A percentile compares a stretch with the other conserved stretches of the same genome.
Conservation (phyloP, 2,797 vertebrate genomes). For the Trachops cirrhosus region DNA sequence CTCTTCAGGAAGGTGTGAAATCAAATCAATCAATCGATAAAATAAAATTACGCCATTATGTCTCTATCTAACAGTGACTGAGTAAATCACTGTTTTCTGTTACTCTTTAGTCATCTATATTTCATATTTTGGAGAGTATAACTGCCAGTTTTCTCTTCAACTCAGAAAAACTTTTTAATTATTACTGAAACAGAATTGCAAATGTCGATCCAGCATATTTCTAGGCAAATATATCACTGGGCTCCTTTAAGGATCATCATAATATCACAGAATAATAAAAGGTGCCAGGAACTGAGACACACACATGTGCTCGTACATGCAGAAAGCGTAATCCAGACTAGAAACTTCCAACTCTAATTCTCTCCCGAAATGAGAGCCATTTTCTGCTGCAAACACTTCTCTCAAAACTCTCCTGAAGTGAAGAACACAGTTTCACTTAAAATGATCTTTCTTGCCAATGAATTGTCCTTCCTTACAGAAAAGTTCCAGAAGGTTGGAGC, state of each 20-base stretch:
- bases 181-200: conserved; percentile 32
- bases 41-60: not conserved
- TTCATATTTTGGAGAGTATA: not conserved
- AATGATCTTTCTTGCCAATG: conserved; percentile 6
- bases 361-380: conserved; percentile 26
- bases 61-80: not conserved
- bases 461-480: not conserved
- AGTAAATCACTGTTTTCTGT: not conserved
- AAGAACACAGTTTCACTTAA: not conserved
- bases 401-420: conserved; percentile 1
- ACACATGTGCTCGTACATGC: not conserved
- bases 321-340: not conserved
- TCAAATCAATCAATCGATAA: not conserved
- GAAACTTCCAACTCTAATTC: conserved; percentile 44
- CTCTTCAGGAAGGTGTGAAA: not conserved
- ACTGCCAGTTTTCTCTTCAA: not conserved
- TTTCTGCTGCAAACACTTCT: conserved; percentile 8
- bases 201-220: conserved; percentile 8
- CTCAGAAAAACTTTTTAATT: not conserved
- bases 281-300: not conserved
- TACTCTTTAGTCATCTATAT: not conserved
- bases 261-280: not conserved
- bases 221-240: not conserved
- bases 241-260: not conserved
- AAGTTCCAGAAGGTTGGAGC: conserved; percentile 29